Percentiles rank a stretch among this genome's conserved stretches.
Evolutionary conservation across 2,797 vertebrate species (phyloP).

Genomic region (Chelmon rostratus): DNA sequence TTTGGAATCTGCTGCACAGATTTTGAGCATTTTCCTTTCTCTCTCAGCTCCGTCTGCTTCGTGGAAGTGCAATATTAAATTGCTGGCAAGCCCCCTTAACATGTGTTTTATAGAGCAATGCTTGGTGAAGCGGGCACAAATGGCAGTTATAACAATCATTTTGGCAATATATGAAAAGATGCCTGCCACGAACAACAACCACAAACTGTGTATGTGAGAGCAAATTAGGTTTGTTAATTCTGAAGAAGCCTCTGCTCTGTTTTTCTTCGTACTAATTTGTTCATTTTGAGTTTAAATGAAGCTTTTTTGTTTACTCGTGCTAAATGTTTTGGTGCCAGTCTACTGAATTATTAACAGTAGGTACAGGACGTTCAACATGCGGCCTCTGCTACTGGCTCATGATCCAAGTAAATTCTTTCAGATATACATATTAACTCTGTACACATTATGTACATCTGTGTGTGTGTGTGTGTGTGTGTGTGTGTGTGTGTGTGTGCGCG

Average conservation of each 20-base stretch:
- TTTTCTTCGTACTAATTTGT: slow-evolving; percentile 8
- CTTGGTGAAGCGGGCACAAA: not conserved
- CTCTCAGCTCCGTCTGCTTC: no score
- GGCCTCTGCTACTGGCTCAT: slow-evolving; percentile 54
- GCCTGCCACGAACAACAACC: not conserved
- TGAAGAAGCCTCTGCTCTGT: not conserved
- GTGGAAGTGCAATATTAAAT: no score
- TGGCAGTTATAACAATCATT: not conserved
- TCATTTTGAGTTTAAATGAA: slow-evolving; percentile 26
- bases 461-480: not conserved
- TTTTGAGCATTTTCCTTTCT: no score
- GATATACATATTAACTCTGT: slow-evolving; percentile 41
- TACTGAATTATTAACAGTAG: slow-evolving; percentile 64
- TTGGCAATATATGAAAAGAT: slow-evolving; percentile 17
- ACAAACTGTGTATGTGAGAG: not conserved
- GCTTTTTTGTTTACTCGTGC: slow-evolving; percentile 37
- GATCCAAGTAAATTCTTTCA: slow-evolving; percentile 61
- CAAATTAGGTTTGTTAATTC: not conserved
- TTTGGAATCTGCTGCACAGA: no score
- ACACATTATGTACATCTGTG: slow-evolving; percentile 19
- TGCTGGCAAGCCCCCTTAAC: no score
- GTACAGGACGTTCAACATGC: slow-evolving; percentile 51
- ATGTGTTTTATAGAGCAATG: not conserved
- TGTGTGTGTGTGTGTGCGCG: not conserved
- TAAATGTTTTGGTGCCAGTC: slow-evolving; percentile 58